A percentile compares a stretch with the other conserved stretches of the same genome.
Conservation (phyloP, 1,140 invertebrate genomes). For the Zaprionus taronus region DNA sequence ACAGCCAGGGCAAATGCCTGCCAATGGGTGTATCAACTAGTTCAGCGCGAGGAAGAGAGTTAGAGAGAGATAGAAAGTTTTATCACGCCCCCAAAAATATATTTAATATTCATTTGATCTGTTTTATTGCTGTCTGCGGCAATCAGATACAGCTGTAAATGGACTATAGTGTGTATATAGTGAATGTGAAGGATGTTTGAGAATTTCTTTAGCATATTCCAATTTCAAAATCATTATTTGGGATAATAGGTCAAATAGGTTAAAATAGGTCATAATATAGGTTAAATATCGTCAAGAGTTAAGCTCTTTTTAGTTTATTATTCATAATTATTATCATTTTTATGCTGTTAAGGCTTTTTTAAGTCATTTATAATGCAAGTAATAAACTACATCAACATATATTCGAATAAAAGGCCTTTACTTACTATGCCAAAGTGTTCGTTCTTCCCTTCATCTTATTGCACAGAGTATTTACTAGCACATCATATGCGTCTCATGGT, state of each 20-base stretch:
- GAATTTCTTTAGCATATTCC: no score
- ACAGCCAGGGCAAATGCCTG: neutral
- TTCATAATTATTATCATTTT: no score
- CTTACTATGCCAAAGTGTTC: neutral
- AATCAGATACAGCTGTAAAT: neutral
- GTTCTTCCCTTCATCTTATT: neutral
- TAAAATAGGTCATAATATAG: no score
- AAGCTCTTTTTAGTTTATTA: no score
- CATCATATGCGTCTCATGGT: neutral
- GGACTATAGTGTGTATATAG: no score
- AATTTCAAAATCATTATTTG: no score
- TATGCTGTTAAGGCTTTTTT: no score
- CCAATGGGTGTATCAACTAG: constrained; percentile 24
- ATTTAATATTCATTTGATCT: neutral
- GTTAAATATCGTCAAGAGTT: no score
- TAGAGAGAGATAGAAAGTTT: neutral
- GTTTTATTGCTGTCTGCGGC: neutral
- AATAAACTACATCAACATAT: no score
- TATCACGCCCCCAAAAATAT: neutral
- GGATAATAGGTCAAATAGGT: no score
- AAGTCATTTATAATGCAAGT: no score
- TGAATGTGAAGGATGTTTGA: no score
- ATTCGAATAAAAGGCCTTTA: neutral
- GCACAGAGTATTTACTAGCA: constrained; percentile 10
- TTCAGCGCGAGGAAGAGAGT: neutral